A percentile compares a stretch with the other conserved stretches of the same genome.
phyloP scores from a whole-genome alignment of 2,888 invertebrate species.

The Invenusta paracnida region DNA sequence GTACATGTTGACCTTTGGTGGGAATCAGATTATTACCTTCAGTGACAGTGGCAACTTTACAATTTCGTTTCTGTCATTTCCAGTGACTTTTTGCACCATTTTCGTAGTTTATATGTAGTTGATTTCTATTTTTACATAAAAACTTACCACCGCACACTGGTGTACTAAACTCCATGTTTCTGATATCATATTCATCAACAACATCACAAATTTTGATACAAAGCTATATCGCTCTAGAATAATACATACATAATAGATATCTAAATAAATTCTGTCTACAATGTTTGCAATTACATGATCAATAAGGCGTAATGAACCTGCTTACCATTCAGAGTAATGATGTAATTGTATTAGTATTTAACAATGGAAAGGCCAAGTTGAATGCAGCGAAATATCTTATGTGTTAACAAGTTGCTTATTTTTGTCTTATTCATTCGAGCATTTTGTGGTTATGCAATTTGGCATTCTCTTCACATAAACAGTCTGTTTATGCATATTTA shows the following conservation, averaged over 20 bases:
- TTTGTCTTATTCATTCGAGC: too few relatives aligned
- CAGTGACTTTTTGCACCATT: conserved; percentile 1
- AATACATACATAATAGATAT: not conserved
- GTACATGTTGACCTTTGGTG: conserved; percentile 14
- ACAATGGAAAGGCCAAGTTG: not conserved
- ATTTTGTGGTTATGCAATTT: too few relatives aligned
- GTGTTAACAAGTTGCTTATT: too few relatives aligned
- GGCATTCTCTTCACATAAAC: too few relatives aligned
- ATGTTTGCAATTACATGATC: not conserved
- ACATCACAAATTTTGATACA: not conserved
- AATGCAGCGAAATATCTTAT: not conserved
- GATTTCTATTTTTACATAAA: conserved; percentile 1
- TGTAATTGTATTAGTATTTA: not conserved
- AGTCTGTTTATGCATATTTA: too few relatives aligned
- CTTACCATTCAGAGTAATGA: too few relatives aligned
- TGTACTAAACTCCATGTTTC: not conserved
- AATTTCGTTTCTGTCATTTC: not conserved
- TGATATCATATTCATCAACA: not conserved
- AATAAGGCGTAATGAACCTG: too few relatives aligned
- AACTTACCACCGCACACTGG: not conserved
- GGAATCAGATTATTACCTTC: not conserved
- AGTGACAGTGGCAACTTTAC: conserved; percentile 18
- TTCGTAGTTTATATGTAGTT: not conserved
- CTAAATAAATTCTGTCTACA: not conserved
- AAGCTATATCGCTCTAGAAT: not conserved